Percentiles rank a stretch among this genome's conserved stretches.
These are phyloP conservation scores for Centropus unirufus DNA, from an alignment of 2,113 vertebrate genomes.

Conservation along the genomic window DNA sequence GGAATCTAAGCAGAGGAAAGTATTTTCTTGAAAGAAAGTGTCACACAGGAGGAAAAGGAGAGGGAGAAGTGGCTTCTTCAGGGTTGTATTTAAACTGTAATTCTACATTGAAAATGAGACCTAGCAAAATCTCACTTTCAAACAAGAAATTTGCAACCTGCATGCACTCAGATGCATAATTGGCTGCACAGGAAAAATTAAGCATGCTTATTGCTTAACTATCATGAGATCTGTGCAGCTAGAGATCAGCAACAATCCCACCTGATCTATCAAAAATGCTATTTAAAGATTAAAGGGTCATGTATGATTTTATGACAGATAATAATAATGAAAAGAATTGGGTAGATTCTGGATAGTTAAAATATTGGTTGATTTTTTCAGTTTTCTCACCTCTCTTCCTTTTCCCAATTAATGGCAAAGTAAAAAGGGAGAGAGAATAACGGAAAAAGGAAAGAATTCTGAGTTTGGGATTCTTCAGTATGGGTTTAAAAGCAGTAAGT, in stretches of 20 bases:
- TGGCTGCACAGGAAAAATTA: not conserved
- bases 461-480: not conserved
- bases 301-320: not conserved
- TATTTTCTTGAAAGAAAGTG: not conserved
- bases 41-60: not conserved
- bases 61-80: not conserved
- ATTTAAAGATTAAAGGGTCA: not conserved
- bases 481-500: not conserved
- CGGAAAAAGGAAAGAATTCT: not conserved
- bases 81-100: not conserved
- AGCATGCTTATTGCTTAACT: not conserved
- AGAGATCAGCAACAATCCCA: not conserved
- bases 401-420: not conserved
- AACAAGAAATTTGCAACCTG: not conserved
- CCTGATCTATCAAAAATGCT: not conserved
- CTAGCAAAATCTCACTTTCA: constrained; percentile 5
- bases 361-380: not conserved
- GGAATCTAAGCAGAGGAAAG: not conserved
- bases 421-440: not conserved
- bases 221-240: not conserved
- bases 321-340: not conserved
- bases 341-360: not conserved
- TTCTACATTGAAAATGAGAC: not conserved
- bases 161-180: not conserved
- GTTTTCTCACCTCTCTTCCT: not conserved